phyloP scores from a whole-genome alignment of 2,888 invertebrate species.

The Entomobrya proxima region DNA sequence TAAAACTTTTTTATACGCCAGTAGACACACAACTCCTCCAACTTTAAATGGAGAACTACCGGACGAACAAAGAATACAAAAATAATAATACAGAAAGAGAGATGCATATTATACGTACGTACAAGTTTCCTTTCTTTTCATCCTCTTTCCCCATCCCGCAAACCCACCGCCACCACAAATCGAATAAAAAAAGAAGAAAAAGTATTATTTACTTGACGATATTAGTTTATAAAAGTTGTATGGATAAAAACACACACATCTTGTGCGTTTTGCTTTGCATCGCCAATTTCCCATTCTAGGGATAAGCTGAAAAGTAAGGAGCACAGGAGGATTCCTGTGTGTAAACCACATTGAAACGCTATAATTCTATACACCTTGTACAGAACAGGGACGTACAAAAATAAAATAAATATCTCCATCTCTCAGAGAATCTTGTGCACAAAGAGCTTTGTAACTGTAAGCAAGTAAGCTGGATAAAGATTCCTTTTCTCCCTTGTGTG shows the following conservation, averaged over 20 bases:
- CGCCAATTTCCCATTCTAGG: constrained; percentile 1
- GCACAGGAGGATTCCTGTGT: constrained; percentile 35
- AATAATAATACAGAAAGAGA: constrained; percentile 31
- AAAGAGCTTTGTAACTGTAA: neutral
- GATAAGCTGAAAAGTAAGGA: constrained; percentile 12
- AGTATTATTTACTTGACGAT: constrained; percentile 65
- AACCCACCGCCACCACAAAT: constrained; percentile 1
- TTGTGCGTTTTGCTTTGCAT: neutral
- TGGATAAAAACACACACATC: neutral
- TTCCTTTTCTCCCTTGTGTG: constrained; percentile 9
- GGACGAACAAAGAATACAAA: constrained; percentile 56
- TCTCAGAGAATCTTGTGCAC: neutral
- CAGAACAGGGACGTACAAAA: neutral
- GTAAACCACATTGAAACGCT: constrained; percentile 50
- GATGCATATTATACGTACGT: too few species aligned
- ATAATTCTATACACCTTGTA: neutral
- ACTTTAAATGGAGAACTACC: neutral
- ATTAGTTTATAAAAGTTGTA: constrained; percentile 68
- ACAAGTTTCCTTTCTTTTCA: neutral
- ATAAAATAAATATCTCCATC: neutral
- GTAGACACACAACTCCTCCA: constrained; percentile 40
- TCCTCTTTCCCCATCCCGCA: neutral
- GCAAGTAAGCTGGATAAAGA: neutral
- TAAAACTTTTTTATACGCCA: neutral
- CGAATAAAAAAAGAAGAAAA: constrained; percentile 40